These are phyloP conservation scores for Leptogaster cylindrica DNA, from an alignment of 2,888 invertebrate species.

Conservation along the genomic window DNA sequence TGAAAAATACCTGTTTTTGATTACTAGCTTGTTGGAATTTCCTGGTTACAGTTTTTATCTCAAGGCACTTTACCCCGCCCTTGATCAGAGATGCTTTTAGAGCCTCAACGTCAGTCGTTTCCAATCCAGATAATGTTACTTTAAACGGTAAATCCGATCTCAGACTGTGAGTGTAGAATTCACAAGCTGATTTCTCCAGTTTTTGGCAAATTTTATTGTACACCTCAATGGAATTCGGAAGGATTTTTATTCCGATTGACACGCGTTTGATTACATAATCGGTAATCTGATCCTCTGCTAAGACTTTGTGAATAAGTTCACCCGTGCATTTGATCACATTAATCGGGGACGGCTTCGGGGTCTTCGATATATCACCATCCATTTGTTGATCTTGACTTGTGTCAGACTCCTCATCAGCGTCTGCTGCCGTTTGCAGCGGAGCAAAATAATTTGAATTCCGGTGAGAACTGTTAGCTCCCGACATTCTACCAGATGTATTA, in stretches of 20 bases:
- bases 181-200: neutral
- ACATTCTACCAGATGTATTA: too few species aligned
- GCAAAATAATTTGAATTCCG: neutral
- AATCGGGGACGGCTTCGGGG: neutral
- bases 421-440: neutral
- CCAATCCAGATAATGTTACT: neutral
- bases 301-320: neutral
- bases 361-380: too few species aligned
- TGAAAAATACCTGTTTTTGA: neutral
- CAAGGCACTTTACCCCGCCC: neutral
- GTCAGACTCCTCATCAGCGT: neutral
- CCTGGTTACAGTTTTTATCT: neutral
- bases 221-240: neutral
- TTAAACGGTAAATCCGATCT: neutral
- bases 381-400: neutral
- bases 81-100: neutral
- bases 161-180: neutral
- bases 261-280: neutral
- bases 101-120: neutral
- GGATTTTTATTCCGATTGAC: conserved; percentile 3
- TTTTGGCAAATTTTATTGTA: neutral
- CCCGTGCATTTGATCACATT: neutral
- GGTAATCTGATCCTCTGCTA: neutral
- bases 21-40: neutral
- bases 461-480: neutral